phyloP scores from a whole-genome alignment of 2,797 vertebrate genomes.

The Crocodylus rhombifer region DNA sequence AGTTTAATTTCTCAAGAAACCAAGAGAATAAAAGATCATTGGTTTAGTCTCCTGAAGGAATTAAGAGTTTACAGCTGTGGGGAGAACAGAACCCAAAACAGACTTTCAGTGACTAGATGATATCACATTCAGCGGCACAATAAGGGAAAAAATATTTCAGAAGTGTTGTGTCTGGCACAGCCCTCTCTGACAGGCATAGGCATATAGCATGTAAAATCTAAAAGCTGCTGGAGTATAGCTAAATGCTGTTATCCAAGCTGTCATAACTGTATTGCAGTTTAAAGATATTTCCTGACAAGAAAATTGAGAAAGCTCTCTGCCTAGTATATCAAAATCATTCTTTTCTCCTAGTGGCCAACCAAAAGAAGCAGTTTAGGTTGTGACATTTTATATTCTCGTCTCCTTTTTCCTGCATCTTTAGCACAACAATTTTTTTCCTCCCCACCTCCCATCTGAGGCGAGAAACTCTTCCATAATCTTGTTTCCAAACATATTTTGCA shows the following conservation, averaged over 20 bases:
- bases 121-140: slow-evolving; percentile 60
- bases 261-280: slow-evolving; percentile 80
- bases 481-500: not conserved
- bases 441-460: not conserved
- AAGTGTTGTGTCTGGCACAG: slow-evolving; percentile 74
- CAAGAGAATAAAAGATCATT: not conserved
- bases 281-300: slow-evolving; percentile 81
- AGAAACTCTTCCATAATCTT: slow-evolving; percentile 12
- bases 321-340: slow-evolving; percentile 78
- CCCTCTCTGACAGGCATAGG: slow-evolving; percentile 78
- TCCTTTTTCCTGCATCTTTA: slow-evolving; percentile 40
- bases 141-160: slow-evolving; percentile 51
- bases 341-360: slow-evolving; percentile 68
- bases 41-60: not conserved
- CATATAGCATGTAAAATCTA: slow-evolving; percentile 75
- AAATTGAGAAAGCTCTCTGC: slow-evolving; percentile 78
- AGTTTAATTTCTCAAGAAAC: not conserved
- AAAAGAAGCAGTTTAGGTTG: slow-evolving; percentile 69
- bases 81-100: slow-evolving; percentile 28
- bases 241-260: slow-evolving; percentile 81
- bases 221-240: slow-evolving; percentile 77
- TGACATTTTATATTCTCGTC: slow-evolving; percentile 51
- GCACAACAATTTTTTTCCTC: slow-evolving; percentile 17
- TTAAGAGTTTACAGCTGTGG: not conserved
- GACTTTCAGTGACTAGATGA: slow-evolving; percentile 31